Evolutionary conservation across 2,113 vertebrate genomes (phyloP).

Genomic region (Meleagris gallopavo): DNA sequence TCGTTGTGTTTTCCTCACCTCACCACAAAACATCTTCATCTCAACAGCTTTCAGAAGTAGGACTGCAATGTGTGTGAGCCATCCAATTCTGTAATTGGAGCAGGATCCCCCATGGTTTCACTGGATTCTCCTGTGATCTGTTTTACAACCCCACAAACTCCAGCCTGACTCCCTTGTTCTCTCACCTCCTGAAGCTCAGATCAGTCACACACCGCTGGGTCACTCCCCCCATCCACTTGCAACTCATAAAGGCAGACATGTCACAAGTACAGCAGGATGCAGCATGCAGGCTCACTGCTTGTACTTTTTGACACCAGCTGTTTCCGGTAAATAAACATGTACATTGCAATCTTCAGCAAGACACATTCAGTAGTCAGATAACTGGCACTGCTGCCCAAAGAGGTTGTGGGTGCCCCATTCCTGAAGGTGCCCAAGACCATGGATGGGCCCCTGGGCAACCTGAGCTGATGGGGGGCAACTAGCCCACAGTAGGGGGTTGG

Average conservation of each 20-base stretch:
- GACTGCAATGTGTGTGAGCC: background rate
- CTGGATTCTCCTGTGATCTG: background rate
- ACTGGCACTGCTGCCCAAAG: too few relatives aligned
- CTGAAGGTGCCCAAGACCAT: too few relatives aligned
- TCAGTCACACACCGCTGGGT: fast-evolving
- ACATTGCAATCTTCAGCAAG: background rate
- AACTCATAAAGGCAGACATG: background rate
- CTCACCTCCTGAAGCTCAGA: background rate
- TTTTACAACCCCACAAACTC: background rate
- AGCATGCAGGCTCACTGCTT: background rate
- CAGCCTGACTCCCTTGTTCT: fast-evolving
- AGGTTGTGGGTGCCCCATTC: too few relatives aligned
- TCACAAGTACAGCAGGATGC: fast-evolving
- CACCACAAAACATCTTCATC: background rate
- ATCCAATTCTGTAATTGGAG: fast-evolving
- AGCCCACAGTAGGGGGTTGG: too few relatives aligned
- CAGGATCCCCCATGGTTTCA: fast-evolving
- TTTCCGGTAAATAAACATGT: fast-evolving
- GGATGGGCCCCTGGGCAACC: too few relatives aligned
- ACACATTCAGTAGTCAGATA: fast-evolving
- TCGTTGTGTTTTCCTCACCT: background rate
- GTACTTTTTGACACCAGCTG: fast-evolving
- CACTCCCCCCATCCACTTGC: background rate
- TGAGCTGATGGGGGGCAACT: too few relatives aligned
- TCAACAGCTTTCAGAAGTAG: background rate